Evolutionary conservation across 1,140 invertebrate species (phyloP).

Genomic region (Microplitis demolitor): DNA sequence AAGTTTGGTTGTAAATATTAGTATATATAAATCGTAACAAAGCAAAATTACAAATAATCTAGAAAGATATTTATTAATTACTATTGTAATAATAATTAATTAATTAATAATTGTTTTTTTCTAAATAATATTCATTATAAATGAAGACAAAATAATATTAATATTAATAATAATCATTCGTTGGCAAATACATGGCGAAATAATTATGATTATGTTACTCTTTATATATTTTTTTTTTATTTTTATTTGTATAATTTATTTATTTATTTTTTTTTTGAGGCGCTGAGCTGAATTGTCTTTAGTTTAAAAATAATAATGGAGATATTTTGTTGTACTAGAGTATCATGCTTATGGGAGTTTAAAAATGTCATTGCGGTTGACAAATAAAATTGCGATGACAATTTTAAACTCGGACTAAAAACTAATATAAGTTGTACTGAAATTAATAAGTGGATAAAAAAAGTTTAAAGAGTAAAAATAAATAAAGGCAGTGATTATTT

Average conservation of each 20-base stretch:
- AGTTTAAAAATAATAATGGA: not conserved
- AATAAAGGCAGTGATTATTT: constrained; percentile 21
- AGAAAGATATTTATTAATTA: constrained; percentile 57
- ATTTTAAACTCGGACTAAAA: constrained; percentile 21
- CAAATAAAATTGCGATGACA: not conserved
- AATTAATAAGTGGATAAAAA: constrained; percentile 26
- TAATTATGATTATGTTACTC: constrained; percentile 50
- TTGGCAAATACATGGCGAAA: constrained; percentile 62
- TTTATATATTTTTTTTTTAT: constrained; percentile 10
- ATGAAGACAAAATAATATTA: constrained; percentile 49
- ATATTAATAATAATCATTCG: constrained; percentile 49
- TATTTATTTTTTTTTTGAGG: constrained; percentile 41
- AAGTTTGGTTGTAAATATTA: not conserved
- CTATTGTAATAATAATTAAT: constrained; percentile 52
- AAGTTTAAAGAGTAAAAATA: constrained; percentile 33
- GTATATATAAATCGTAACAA: not conserved
- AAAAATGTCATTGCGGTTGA: not conserved
- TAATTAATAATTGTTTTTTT: constrained; percentile 30
- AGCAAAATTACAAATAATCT: constrained; percentile 48
- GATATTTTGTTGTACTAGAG: constrained; percentile 41
- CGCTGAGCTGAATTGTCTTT: constrained; percentile 49
- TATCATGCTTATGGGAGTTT: constrained; percentile 36
- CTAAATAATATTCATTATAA: constrained; percentile 58
- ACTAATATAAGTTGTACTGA: constrained; percentile 41
- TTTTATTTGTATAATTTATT: constrained; percentile 18